Percentiles rank a stretch among this genome's conserved stretches.
Conservation (phyloP, 2,113 vertebrate species). For the Girardinichthys multiradiatus region DNA sequence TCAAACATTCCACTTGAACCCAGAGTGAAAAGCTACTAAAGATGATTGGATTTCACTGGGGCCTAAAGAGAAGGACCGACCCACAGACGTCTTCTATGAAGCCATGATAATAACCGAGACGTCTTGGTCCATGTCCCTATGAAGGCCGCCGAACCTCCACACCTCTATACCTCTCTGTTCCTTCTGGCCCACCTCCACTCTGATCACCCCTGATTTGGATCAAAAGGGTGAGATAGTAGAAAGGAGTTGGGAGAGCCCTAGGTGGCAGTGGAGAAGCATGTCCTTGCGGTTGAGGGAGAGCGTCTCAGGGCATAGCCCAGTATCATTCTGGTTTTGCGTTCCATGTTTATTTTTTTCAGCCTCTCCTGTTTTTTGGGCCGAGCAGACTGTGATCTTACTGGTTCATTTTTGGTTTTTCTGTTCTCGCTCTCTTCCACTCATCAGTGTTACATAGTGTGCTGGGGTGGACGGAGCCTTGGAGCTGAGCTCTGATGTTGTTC, state of each 20-base stretch:
- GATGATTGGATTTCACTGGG: constrained; percentile 36
- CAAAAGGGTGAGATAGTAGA: constrained; percentile 16
- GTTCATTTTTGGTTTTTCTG: constrained; percentile 63
- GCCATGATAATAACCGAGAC: constrained; percentile 62
- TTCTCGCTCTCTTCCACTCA: constrained; percentile 77
- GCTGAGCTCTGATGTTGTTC: constrained; percentile 87
- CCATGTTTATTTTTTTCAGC: constrained; percentile 77
- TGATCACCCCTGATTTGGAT: constrained; percentile 28
- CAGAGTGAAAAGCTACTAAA: constrained; percentile 28
- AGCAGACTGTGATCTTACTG: constrained; percentile 84
- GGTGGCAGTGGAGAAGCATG: constrained; percentile 47
- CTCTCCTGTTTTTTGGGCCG: constrained; percentile 86
- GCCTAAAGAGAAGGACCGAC: constrained; percentile 34
- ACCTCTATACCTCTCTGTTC: constrained; percentile 42
- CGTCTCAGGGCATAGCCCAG: constrained; percentile 67
- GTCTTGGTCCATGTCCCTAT: constrained; percentile 54
- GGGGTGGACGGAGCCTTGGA: constrained; percentile 79
- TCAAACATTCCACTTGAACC: constrained; percentile 72
- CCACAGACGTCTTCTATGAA: constrained; percentile 43
- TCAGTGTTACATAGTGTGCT: constrained; percentile 80
- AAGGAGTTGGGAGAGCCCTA: constrained; percentile 65
- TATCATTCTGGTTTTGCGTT: constrained; percentile 78
- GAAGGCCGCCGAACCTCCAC: constrained; percentile 13
- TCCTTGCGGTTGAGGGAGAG: constrained; percentile 47
- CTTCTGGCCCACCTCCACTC: constrained; percentile 33